Evolutionary conservation across 2,113 vertebrate genomes (phyloP).

Genomic region (Pao palembangensis): DNA sequence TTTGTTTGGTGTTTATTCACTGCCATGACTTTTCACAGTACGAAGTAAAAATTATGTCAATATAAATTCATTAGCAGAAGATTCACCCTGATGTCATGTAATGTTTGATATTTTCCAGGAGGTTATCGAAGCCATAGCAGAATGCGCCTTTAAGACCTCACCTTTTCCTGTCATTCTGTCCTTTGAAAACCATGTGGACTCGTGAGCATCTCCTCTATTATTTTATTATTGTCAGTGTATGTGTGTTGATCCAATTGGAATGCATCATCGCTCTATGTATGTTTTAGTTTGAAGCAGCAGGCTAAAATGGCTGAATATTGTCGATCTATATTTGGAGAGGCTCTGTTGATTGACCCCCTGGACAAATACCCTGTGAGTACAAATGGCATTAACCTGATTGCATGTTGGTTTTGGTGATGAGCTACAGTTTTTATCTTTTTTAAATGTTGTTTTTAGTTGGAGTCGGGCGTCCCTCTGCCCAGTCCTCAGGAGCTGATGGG

Average conservation of each 20-base stretch:
- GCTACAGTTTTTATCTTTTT: background rate
- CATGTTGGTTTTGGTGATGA: background rate
- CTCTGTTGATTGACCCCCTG: conserved; percentile 88
- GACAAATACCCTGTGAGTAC: conserved; percentile 91
- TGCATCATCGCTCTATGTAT: background rate
- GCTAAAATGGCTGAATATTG: conserved; percentile 99
- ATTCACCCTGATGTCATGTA: background rate
- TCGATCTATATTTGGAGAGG: conserved; percentile 93
- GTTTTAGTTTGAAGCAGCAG: conserved; percentile 90
- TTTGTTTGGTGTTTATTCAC: too few relatives aligned
- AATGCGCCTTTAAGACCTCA: conserved; percentile 98
- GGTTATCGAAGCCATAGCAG: conserved; percentile 98
- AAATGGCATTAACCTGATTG: background rate
- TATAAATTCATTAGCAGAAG: too few relatives aligned
- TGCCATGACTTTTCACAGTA: too few relatives aligned
- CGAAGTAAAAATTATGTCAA: too few relatives aligned
- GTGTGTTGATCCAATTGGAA: background rate
- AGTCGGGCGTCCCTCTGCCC: conserved; percentile 87
- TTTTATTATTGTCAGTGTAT: background rate
- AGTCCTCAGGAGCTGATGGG: conserved; percentile 96
- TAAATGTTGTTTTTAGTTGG: conserved; percentile 76
- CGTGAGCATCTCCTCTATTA: conserved; percentile 78
- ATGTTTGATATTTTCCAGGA: conserved; percentile 77
- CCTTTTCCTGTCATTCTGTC: conserved; percentile 96
- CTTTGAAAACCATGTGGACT: conserved; percentile 98